phyloP scores from a whole-genome alignment of 2,113 vertebrate species.

The Leucoraja erinaceus region DNA sequence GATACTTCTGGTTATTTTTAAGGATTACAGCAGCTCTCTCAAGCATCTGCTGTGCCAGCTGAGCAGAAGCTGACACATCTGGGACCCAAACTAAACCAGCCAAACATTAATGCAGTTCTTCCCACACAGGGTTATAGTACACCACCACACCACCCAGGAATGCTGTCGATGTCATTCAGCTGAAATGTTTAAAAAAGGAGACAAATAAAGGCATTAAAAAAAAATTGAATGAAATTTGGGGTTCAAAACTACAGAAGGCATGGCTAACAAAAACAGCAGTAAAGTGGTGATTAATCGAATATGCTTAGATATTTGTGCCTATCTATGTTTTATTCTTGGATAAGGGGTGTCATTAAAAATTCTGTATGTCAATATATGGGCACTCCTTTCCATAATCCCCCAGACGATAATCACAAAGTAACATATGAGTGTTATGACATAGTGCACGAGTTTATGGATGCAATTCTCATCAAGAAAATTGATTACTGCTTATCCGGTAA shows the following conservation, averaged over 20 bases:
- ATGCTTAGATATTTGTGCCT: no score
- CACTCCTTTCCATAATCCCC: not conserved
- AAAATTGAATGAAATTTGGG: not conserved
- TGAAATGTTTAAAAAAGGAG: not conserved
- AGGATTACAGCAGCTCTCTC: not conserved
- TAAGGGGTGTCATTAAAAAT: not conserved
- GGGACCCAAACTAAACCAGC: not conserved
- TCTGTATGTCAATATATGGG: not conserved
- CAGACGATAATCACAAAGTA: not conserved
- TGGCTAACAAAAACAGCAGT: not conserved
- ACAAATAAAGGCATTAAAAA: not conserved
- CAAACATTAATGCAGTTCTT: not conserved
- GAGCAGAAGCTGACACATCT: not conserved
- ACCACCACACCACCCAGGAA: not conserved
- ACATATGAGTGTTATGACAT: not conserved
- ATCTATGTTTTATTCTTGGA: not conserved
- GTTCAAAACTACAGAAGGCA: not conserved
- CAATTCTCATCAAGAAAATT: slow-evolving; percentile 8
- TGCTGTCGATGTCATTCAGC: not conserved
- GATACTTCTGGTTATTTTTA: not conserved
- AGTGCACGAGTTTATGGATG: not conserved
- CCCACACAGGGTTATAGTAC: not conserved
- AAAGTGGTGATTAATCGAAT: not conserved
- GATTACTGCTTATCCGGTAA: not conserved
- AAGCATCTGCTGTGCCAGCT: not conserved